Evolutionary conservation across 1,140 invertebrate species (phyloP), one percentile per base, ranked within the genome.

Genomic region (Elymnias hypermnestra): DNA sequence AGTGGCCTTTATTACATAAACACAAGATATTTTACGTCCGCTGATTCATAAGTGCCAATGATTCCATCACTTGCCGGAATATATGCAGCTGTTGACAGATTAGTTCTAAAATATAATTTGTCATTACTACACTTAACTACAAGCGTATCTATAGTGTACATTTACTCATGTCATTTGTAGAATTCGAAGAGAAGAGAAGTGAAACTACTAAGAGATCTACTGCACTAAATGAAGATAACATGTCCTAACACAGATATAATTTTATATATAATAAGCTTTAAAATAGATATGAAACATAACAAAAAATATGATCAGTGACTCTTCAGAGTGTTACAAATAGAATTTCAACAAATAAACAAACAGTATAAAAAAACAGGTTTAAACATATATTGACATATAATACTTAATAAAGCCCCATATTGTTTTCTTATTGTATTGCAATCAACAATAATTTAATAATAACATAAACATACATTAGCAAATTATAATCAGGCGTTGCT

Each of bases 301-400:
- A 25, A 3, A 25, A 25, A 25, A 25, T 25, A 25, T 8, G 7
- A 3, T n/a, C n/a, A n/a, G n/a, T n/a, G n/a, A n/a, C n/a, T n/a
- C n/a, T n/a, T n/a, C n/a, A n/a, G n/a, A 39, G 6, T 44, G 35
- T 21, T 39, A 49, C 35, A 57, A 52, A 48, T 50, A 46, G 45
- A 45, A 50, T 23, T 42, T 35, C 33, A 22, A 48, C n/a, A 38
- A 48, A 43, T 26, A 52, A 26, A 54, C 26, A 45, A 45, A 42
- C 49, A 25, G 9, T 42, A 47, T 33, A 46, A 46, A 26, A 36
- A 38, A 43, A 40, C 25, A 25, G 29, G 35, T 15, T 38, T 13
- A 43, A 12, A 26, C 38, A 31, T 33, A 47, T 18, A 49, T 39
- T 36, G 40, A 46, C 12, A 21, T 17, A 41, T 18, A 49, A 49